These are phyloP conservation scores for Dromiciops gliroides DNA, from an alignment of 2,113 vertebrate genomes.

Conservation along the genomic window DNA sequence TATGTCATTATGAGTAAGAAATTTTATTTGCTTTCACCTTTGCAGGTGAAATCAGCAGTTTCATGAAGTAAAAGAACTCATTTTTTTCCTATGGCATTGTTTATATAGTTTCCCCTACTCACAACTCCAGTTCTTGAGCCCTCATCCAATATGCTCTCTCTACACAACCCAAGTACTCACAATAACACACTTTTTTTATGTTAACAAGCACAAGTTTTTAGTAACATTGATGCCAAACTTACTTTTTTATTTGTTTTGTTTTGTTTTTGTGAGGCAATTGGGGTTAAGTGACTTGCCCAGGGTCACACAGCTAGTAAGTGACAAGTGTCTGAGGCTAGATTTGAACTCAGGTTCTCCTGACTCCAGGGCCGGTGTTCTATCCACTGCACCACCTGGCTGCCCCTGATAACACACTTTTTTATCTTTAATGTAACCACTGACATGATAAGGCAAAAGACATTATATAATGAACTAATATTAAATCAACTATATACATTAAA, in stretches of 20 bases:
- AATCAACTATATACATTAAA: neutral
- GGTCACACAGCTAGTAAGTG: too few species aligned
- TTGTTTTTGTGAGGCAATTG: too few species aligned
- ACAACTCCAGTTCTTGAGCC: neutral
- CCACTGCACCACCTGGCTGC: too few species aligned
- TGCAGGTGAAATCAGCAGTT: neutral
- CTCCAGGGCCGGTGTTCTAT: too few species aligned
- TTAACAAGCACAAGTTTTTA: too few species aligned
- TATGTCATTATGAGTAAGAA: neutral
- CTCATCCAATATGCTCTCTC: neutral
- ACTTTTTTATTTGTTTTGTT: too few species aligned
- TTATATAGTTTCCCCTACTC: neutral
- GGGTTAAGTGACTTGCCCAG: too few species aligned
- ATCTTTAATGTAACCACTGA: neutral
- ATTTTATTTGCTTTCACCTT: neutral
- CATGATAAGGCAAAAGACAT: neutral
- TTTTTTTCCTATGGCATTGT: neutral
- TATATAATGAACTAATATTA: neutral
- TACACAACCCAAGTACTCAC: neutral
- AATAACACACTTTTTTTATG: neutral
- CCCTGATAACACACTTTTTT: neutral
- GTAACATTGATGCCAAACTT: too few species aligned
- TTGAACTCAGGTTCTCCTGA: too few species aligned
- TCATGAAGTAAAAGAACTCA: neutral
- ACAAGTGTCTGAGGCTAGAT: too few species aligned